Evolutionary conservation across 35 echinoderm and acorn worm genomes (phyloP), one percentile per base, ranked within the genome.

Genomic region (Anneissia japonica): DNA sequence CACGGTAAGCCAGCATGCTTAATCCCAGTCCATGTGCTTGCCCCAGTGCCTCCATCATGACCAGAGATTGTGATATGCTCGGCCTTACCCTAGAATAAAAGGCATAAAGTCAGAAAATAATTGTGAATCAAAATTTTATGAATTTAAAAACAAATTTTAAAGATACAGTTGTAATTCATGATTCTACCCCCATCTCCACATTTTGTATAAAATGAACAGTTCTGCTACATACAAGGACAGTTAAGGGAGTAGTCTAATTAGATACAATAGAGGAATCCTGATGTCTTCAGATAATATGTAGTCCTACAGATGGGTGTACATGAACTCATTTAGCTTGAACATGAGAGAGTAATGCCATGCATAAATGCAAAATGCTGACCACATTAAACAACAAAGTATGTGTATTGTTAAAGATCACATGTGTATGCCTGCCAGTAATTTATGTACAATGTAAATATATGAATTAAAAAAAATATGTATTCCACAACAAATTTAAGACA

Each of bases 1-100:
- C 96, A 99, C 72, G 96, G 96, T 76, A 99, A 85, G 77, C 96
- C 96, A 76, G 89, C 92, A 85, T 99, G 96, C 86, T 99, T 99
- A 80, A 99, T 99, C 5, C 96, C 96, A 26, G 96, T 99, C 96
- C 96, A 99, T 36, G 91, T 99, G 72, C 96, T 94, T 4, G 96
- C 96, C 43, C 96, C 96, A 30, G 96, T 97, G 16, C 96, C 96
- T 4, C 96, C 96, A 86, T 99, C 96, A 77, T 99, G 96, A 32
- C 96, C 96, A 26, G 96, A 99, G 38, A 99, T 91, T 1, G 84
- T 87, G 32, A 99, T 99, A 80, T 99, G 96, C 74, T 99, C 96
- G 56, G 96, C 96, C 87, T 94, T 91, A 41, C 96, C 92, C 96
- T 99, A 45, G 16, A 21, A 23, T 28, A 33, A 84, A n/a, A n/a